Base-by-base conservation (phyloP, 2,797 vertebrate genomes). In the Pogoniulus pusillus region DNA sequence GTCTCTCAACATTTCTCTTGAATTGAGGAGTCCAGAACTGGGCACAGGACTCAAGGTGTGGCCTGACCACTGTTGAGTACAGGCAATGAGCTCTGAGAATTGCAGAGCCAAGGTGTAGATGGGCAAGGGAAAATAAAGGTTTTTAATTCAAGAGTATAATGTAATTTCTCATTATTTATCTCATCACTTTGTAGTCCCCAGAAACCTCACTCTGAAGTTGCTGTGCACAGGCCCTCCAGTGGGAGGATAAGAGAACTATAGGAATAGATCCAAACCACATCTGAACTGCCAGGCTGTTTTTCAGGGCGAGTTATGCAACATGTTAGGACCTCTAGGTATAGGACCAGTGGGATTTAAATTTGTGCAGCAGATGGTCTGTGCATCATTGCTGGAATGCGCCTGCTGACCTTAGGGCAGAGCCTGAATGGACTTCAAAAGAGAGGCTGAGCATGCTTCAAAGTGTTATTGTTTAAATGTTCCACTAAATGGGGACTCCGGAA, bases 401-500 rank as follows among this genome's bases (percentile, higher is more conserved):
- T 84, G 93, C 91, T 94, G 94, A 96, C 93, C 95, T 69, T 84
- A 91, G 95, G 91, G 96, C 96, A 96, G 89, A 88, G 95, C 87
- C 95, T 96, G 96, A 96, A 96, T 96, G 96, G 91, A 96, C 93
- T 94, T 96, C 95, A 95, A 95, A 95, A 95, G 94, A 85, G 87
- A 82, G 82, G 85, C 76, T 74, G 91, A 91, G 82, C 91, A 87
- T 92, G 87, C 91, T 96, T 95, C 93, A 83, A 89, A 92, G 93
- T 87, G 77, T 91, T 96, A 96, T 96, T 93, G 93, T 96, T 95
- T 81, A 77, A 95, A 95, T 91, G 93, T 94, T 96, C 93, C 90
- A 79, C 58, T 93, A 95, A 95, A 89, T 72, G 69, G 94, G 93
- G 93, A 96, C 96, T 96, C 95, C 95, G 89, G 95, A 96, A 94